A percentile compares a stretch with the other conserved stretches of the same genome.
Conservation (phyloP, 1,140 invertebrate genomes). For the Caenorhabditis brenneri region DNA sequence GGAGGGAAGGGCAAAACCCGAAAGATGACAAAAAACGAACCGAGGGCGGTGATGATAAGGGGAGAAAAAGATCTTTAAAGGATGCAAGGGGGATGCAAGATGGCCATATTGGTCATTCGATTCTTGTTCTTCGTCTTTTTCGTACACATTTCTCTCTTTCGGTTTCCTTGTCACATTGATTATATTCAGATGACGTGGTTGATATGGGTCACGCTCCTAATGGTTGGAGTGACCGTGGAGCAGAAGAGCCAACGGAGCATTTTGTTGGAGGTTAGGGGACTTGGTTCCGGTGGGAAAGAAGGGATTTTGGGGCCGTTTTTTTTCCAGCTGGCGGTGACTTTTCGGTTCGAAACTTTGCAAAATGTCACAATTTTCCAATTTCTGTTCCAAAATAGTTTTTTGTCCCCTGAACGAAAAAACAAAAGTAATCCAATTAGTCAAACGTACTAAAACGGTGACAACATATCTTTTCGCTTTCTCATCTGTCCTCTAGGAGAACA, state of each 20-base stretch:
- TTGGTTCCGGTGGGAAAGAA: not conserved
- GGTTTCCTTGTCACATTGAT: not conserved
- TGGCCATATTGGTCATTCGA: not conserved
- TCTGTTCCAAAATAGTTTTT: too few relatives aligned
- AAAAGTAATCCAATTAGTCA: too few relatives aligned
- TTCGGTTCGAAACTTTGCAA: too few relatives aligned
- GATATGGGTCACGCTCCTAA: not conserved
- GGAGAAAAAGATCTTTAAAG: slow-evolving; percentile 4
- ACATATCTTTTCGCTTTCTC: too few relatives aligned
- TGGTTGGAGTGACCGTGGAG: not conserved
- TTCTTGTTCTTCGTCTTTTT: not conserved
- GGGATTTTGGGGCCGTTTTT: too few relatives aligned
- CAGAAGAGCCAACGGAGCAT: not conserved
- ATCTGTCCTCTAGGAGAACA: too few relatives aligned
- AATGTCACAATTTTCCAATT: too few relatives aligned
- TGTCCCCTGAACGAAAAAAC: too few relatives aligned
- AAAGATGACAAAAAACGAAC: not conserved
- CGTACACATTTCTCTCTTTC: not conserved
- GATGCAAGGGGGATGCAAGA: not conserved
- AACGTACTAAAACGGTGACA: too few relatives aligned
- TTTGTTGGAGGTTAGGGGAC: slow-evolving; percentile 24
- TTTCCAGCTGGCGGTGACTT: too few relatives aligned
- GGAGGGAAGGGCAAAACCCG: too few relatives aligned
- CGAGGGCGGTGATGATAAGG: not conserved
- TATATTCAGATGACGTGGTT: slow-evolving; percentile 27